Percentiles rank a stretch among this genome's conserved stretches.
phyloP scores from a whole-genome alignment of 2,888 invertebrate genomes.

The Sphecodes monilicornis region DNA sequence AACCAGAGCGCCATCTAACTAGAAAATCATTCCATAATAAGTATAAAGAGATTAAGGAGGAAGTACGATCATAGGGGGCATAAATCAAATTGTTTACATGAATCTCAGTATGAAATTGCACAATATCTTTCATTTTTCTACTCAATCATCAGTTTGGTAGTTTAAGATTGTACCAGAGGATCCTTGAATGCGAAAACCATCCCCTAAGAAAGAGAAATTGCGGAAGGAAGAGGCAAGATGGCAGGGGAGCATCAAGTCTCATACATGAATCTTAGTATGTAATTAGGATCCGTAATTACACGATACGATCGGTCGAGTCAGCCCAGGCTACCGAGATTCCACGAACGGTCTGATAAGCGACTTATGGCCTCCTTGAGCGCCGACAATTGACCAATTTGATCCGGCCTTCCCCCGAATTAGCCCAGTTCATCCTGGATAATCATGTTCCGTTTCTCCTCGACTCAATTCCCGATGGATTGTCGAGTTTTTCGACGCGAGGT shows the following conservation, averaged over 20 bases:
- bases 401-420: slow-evolving; percentile 1
- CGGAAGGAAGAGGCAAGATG: neutral
- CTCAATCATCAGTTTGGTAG: neutral
- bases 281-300: slow-evolving; percentile 59
- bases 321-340: slow-evolving; percentile 53
- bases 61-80: too few species aligned
- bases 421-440: neutral
- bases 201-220: neutral
- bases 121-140: neutral
- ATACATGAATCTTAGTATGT: slow-evolving; percentile 48
- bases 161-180: neutral
- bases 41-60: too few species aligned
- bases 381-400: slow-evolving; percentile 19
- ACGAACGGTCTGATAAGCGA: slow-evolving; percentile 46
- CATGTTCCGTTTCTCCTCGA: neutral
- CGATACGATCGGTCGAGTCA: slow-evolving; percentile 49
- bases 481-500: neutral
- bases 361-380: slow-evolving; percentile 23
- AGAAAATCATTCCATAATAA: too few species aligned
- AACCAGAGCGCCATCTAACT: too few species aligned
- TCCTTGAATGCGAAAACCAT: neutral
- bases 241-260: slow-evolving; percentile 24
- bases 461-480: neutral
- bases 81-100: too few species aligned
- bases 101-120: too few species aligned